Base-by-base conservation (phyloP, 1,140 invertebrate species). In the Catajapyx aquilonaris region DNA sequence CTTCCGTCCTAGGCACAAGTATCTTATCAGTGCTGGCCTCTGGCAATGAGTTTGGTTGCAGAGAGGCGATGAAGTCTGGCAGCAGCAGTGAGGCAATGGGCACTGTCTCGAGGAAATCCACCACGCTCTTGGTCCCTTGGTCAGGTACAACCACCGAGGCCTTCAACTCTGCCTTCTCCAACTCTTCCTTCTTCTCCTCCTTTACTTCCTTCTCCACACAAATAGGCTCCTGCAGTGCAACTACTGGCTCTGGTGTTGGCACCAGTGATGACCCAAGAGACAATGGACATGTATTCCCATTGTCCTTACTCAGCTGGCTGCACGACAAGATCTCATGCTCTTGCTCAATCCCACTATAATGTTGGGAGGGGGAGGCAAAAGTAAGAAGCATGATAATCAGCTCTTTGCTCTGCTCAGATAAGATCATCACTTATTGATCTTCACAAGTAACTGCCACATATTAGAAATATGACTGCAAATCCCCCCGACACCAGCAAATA, bases 301-400 rank as follows among this genome's bases (percentile, higher is more conserved):
- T 31, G 19, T 17, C 39, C 18, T 20, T 47, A 44, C 20, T 51
- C 42, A 65, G 45, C 62, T 85, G 79, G 54, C 69, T 69, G 55
- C 68, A 64, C 48, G 81, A 83, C 56, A 84, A 76, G 50, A 90
- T 72, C 57, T 84, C 75, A 69, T 83, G 65, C 62, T 76, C 67
- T 60, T 75, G 71, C 67, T 87, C 81, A 57, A 87, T 68, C 52
- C 73, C 80, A 71, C 84, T 88, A 69, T 44, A 73, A 73, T 47
- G 61, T 64, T 28, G 28, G 43, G 43, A 25, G 11, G 20, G 21
- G 18, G 25, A 36, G 16, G 21, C 15, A 36, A n/a, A n/a, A n/a
- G n/a, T n/a, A n/a, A n/a, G n/a, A n/a, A n/a, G n/a, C n/a, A n/a
- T n/a, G n/a, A n/a, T n/a, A n/a, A n/a, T n/a, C n/a, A n/a, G n/a